phyloP scores from a whole-genome alignment of 2,797 vertebrate genomes.

The Ispidina picta region DNA sequence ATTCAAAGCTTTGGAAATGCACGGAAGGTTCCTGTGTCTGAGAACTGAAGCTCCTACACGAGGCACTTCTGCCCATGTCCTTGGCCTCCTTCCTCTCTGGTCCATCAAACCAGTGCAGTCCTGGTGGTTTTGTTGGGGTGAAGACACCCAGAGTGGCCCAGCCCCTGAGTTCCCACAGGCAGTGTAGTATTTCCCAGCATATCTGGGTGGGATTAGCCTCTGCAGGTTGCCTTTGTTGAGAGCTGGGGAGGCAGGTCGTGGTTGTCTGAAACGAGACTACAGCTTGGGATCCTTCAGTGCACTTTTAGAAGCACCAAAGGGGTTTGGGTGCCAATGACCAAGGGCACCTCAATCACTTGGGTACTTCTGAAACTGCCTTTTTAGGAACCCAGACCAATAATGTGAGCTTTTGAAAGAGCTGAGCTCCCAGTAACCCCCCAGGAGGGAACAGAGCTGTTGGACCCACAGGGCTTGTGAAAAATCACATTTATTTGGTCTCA shows the following conservation, averaged over 20 bases:
- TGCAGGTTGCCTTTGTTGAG: slow-evolving; percentile 5
- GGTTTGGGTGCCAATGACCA: neutral
- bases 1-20: slow-evolving; percentile 18
- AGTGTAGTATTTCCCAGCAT: neutral
- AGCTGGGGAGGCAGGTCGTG: neutral
- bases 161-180: neutral
- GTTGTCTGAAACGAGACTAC: neutral
- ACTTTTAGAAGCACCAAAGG: neutral
- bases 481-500: neutral
- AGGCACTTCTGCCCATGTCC: neutral
- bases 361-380: neutral
- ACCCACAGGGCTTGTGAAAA: neutral
- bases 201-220: neutral
- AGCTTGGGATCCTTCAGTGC: neutral
- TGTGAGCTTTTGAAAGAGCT: neutral
- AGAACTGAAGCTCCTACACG: neutral
- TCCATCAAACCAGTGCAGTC: neutral
- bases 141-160: neutral
- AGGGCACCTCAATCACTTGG: neutral
- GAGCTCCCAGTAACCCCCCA: neutral
- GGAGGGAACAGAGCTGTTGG: neutral
- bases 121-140: neutral
- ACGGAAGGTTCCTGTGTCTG: neutral
- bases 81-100: neutral
- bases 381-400: neutral